Evolutionary conservation across 2,888 invertebrate genomes (phyloP), one percentile per base, ranked within the genome.

Genomic region (Anaspis maculata): DNA sequence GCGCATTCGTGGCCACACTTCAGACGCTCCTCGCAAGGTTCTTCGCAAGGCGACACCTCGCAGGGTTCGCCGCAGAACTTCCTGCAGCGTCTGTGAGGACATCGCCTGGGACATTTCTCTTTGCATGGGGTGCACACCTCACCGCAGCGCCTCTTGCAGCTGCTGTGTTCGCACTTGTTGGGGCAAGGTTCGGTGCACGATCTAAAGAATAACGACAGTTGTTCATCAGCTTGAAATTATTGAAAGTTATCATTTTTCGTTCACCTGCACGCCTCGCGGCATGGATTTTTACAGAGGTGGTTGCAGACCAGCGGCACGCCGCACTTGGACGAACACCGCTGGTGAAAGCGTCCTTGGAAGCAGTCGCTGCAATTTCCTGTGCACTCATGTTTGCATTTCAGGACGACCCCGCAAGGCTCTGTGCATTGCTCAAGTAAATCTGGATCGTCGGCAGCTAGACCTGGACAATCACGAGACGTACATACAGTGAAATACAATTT

Each of bases 1-100:
- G 77, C 69, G 61, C 83, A 79, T n/a, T 54, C 52, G 62, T 82
- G 81, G 0, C 66, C 65, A 62, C 83, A 83, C 21, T 46, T 30
- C 12, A 12, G 12, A 10, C 24, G 32, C 21, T 28, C 45, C 34
- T 45, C 50, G 51, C 75, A 75, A 5, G 65, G 59, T 52, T 57
- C 49, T 11, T 38, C 41, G 55, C 76, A 75, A 7, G 73, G 66
- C 22, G 52, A 41, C 3, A 66, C 61, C 31, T 52, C 32, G 56
- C 76, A 77, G 38, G 56, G 46, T 44, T 68, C 60, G 25, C 65
- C 61, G 55, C 77, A 77, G 1, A 44, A 55, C 12, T 59, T 65
- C 6, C 11, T 37, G 56, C 78, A 78, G 15, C 30, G 34, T 23
- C 62, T 63, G 58, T 78, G 77, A 3, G 3, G 3, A 47, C 77